Evolutionary conservation across 2,888 invertebrate genomes (phyloP).

Genomic region (Proisotoma minuta): DNA sequence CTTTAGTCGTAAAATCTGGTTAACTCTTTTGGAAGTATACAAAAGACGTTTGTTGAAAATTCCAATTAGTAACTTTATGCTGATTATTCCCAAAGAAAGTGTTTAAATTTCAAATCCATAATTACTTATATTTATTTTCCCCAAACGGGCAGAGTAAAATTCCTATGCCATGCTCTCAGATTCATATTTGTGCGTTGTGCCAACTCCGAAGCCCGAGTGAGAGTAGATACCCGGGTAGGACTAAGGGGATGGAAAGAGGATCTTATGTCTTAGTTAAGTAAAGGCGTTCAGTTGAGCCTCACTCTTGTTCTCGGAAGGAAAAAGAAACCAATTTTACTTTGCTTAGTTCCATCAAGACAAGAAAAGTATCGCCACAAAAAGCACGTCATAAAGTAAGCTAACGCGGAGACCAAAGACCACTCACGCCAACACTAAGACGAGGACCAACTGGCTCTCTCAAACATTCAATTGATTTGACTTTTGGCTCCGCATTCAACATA

Average conservation of each 20-base stretch:
- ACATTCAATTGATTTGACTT: no score
- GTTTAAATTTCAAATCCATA: no score
- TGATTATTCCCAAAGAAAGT: no score
- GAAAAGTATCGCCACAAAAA: not conserved
- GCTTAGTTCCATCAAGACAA: slow-evolving; percentile 6
- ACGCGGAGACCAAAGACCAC: no score
- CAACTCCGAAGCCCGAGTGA: not conserved
- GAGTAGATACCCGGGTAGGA: slow-evolving; percentile 12
- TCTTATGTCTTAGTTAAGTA: slow-evolving; percentile 27
- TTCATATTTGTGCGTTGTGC: not conserved
- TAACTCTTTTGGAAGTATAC: no score
- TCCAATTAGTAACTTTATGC: no score
- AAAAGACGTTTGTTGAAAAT: no score
- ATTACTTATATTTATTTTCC: no score
- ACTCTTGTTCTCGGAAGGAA: slow-evolving; percentile 23
- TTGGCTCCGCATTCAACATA: no score
- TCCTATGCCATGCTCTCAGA: not conserved
- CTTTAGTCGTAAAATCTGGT: no score
- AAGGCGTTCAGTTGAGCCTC: slow-evolving; percentile 23
- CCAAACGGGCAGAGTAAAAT: no score
- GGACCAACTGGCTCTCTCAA: slow-evolving; percentile 4
- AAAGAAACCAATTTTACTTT: slow-evolving; percentile 28
- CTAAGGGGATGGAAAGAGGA: slow-evolving; percentile 12
- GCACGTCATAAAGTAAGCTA: slow-evolving; percentile 16
- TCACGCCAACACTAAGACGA: not conserved